Percentiles rank a stretch among this genome's conserved stretches.
Evolutionary conservation across 2,113 vertebrate species (phyloP).

Genomic region (Camelus bactrianus): DNA sequence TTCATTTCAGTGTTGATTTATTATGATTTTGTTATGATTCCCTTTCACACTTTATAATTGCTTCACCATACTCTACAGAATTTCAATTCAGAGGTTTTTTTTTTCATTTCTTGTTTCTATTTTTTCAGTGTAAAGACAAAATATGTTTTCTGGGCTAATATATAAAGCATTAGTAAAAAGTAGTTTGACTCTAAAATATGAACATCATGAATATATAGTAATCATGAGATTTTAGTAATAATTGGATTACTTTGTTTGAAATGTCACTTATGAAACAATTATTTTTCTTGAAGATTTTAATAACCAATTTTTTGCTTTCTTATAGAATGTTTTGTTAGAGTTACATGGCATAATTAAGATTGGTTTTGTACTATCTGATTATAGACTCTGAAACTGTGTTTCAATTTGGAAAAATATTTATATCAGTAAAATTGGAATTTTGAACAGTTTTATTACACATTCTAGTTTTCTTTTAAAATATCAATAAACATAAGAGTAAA

Average conservation of each 20-base stretch:
- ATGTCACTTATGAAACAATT: not conserved
- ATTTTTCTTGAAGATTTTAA: constrained; percentile 54
- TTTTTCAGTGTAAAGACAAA: constrained; percentile 27
- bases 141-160: not conserved
- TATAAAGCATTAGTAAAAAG: constrained; percentile 14
- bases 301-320: not conserved
- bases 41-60: constrained; percentile 12
- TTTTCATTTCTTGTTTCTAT: not conserved
- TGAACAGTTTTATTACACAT: constrained; percentile 43
- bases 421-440: constrained; percentile 8
- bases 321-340: not conserved
- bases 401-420: not conserved
- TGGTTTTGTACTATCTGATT: constrained; percentile 23
- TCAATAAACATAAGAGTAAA: not conserved
- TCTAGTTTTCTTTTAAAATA: constrained; percentile 26
- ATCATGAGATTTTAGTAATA: constrained; percentile 17
- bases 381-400: not conserved
- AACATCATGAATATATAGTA: not conserved
- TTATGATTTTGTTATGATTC: constrained; percentile 47
- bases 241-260: constrained; percentile 48
- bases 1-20: constrained; percentile 34
- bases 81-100: constrained; percentile 21
- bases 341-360: constrained; percentile 49
- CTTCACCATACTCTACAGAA: not conserved
- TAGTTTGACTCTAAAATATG: constrained; percentile 43